These are phyloP conservation scores for Macroramphosus scolopax DNA, from an alignment of 2,797 vertebrate genomes.

Conservation along the genomic window DNA sequence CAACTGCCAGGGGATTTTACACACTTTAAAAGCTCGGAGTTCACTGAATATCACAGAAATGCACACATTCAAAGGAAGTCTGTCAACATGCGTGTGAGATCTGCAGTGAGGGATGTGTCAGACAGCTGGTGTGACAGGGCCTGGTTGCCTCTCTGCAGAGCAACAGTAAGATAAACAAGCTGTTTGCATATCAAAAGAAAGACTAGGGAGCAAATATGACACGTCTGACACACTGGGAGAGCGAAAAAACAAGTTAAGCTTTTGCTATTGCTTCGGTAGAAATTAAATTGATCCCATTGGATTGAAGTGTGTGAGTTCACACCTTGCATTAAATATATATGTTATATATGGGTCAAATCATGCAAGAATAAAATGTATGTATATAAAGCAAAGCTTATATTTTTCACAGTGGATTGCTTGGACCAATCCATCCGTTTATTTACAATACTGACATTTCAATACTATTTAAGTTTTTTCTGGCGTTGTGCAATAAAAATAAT, in stretches of 20 bases:
- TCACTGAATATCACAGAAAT: conserved; percentile 43
- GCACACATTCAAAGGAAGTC: conserved; percentile 44
- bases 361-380: no score
- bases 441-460: no score
- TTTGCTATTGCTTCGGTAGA: no score
- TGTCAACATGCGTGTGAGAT: conserved; percentile 36
- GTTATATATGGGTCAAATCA: no score
- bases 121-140: conserved; percentile 25
- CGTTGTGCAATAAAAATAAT: no score
- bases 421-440: no score
- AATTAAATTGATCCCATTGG: no score
- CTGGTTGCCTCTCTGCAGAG: conserved; percentile 28
- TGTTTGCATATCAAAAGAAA: conserved; percentile 55
- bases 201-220: conserved; percentile 48
- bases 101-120: conserved; percentile 59
- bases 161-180: conserved; percentile 58
- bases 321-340: no score
- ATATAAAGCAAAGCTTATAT: no score
- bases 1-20: conserved; percentile 9
- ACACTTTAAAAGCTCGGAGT: conserved; percentile 12
- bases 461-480: no score
- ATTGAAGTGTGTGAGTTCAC: no score
- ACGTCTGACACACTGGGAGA: conserved; percentile 31
- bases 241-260: conserved; percentile 23
- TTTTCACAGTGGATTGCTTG: no score